Evolutionary conservation across 2,113 vertebrate species (phyloP), one percentile per base, ranked within the genome.

Genomic region (Falcunculus frontatus): DNA sequence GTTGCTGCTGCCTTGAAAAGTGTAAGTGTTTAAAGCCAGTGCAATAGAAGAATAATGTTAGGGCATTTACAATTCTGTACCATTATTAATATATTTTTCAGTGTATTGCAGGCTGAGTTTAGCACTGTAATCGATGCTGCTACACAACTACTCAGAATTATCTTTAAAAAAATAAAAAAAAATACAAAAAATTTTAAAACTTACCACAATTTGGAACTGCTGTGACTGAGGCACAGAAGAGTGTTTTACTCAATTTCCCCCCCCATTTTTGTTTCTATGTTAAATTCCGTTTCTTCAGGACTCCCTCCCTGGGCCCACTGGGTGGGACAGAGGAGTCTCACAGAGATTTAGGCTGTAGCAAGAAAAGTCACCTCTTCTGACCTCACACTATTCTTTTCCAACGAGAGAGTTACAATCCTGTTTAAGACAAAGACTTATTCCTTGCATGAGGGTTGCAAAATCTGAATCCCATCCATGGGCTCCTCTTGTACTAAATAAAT

Each of bases 1-100:
- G 84, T 76, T 82, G 62, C 57, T n/a, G 20, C 50, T 94, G 33
- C 39, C 46, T 44, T 69, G 46, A 89, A 95, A 94, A 16, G 12
- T 41, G 39, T 78, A 62, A 76, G 49, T 29, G 20, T 86, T 93
- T 79, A 73, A 83, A 96, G 41, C 3, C 16, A 56, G 32, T 20
- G 64, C 13, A 47, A 19, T 20, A 60, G 44, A 32, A 77, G 49
- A n/a, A 55, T 59, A 59, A 64, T 30, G 26, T 29, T 32, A 39
- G 39, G 52, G 29, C 52, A 50, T 44, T 64, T 81, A 42, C 25
- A 17, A 79, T 35, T 65, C 44, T 62, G 37, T 39, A 49, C 22
- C 9, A 39, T 52, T 57, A 77, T 49, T 33, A 84, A 62, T 30
- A n/a, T 4, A 22, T 59, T 84, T 84, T 52, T 52, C 39, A 57